Evolutionary conservation across 2,113 vertebrate genomes (phyloP).

Genomic region (Todiramphus saurophagus): DNA sequence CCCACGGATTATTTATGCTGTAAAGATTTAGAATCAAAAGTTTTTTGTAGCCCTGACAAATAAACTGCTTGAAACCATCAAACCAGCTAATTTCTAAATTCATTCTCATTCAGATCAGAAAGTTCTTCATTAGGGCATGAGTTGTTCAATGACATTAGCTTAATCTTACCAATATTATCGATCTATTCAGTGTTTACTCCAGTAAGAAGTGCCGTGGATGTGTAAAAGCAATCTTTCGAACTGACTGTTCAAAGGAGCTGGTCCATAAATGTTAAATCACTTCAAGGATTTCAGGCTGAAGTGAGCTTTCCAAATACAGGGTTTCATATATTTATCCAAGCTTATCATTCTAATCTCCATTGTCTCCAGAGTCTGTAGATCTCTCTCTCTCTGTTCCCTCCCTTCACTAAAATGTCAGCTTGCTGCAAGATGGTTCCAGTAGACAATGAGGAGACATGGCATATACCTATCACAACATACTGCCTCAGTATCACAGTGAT

Average conservation of each 20-base stretch:
- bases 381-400: neutral
- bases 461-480: neutral
- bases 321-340: neutral
- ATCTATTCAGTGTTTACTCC: neutral
- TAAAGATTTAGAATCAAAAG: neutral
- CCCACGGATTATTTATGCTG: neutral
- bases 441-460: neutral
- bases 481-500: neutral
- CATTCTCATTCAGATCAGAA: neutral
- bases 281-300: neutral
- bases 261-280: neutral
- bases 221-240: neutral
- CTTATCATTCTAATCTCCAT: neutral
- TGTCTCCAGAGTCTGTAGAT: neutral
- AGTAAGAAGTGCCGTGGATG: neutral
- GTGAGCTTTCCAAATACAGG: neutral
- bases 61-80: neutral
- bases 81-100: neutral
- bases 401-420: neutral
- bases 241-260: neutral
- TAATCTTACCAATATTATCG: constrained; percentile 1
- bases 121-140: neutral
- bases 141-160: neutral
- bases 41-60: neutral
- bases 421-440: neutral